Conservation (phyloP, 2,888 invertebrate genomes). For the Pheosia tremula region DNA sequence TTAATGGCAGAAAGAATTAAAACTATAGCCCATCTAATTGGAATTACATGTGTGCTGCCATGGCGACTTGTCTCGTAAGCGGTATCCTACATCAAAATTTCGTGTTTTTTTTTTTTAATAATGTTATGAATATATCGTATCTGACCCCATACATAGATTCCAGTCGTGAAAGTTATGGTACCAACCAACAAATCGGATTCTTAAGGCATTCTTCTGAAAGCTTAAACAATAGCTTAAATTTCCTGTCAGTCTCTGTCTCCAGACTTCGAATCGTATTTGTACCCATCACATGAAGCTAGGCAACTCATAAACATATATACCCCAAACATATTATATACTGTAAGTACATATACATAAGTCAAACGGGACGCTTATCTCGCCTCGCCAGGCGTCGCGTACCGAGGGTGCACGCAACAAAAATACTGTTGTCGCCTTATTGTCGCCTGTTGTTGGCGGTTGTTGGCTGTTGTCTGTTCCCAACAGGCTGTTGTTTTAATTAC, state of each 20-base stretch:
- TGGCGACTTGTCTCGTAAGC: too few species aligned
- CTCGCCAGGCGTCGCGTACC: slow-evolving; percentile 59
- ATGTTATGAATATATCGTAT: too few species aligned
- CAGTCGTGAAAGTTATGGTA: too few species aligned
- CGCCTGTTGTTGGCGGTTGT: slow-evolving; percentile 45
- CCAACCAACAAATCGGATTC: too few species aligned
- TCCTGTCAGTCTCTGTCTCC: too few species aligned
- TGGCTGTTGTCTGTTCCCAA: slow-evolving; percentile 52
- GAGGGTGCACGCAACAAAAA: slow-evolving; percentile 73
- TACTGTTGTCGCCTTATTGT: slow-evolving; percentile 73
- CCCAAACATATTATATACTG: slow-evolving; percentile 31
- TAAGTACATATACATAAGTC: slow-evolving; percentile 21
- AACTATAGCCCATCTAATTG: too few species aligned
- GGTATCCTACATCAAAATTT: too few species aligned
- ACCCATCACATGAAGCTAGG: background rate
- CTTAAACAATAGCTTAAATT: too few species aligned
- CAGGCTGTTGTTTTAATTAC: slow-evolving; percentile 73
- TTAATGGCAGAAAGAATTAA: background rate
- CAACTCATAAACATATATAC: slow-evolving; percentile 39
- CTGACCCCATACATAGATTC: too few species aligned
- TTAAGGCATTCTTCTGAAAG: too few species aligned
- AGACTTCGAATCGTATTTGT: background rate
- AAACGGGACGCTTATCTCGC: slow-evolving; percentile 64
- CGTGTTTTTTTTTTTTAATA: too few species aligned
- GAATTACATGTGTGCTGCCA: too few species aligned